Base-by-base conservation (phyloP, 1,140 invertebrate genomes). In the Medauroidea extradentata region DNA sequence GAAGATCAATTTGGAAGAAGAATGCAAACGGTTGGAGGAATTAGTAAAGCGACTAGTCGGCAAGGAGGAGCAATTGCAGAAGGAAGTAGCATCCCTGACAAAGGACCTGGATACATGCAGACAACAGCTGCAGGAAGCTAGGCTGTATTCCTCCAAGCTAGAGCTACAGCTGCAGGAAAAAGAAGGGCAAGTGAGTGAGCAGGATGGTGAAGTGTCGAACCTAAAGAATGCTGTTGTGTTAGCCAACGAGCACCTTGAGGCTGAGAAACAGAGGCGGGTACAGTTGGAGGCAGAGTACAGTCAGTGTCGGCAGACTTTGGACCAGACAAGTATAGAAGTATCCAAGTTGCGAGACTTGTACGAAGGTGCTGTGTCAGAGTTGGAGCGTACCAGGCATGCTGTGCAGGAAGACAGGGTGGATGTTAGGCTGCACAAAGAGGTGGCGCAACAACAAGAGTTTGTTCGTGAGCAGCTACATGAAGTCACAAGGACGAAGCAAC, bases 1-100 rank as follows among this genome's bases (percentile, higher is more conserved):
- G 43, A 27, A 41, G 9, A 18, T 18, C 18, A 25, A 19, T 3
- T 14, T 57, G 18, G 56, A 57, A 39, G 43, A 57, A 52, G 54
- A 56, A 7, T 56, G 54, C 48, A 57, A 24, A 49, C 19, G 18
- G 14, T 27, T 57, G 16, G 14, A 21, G 5, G 18, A 25, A 16
- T 24, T 54, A 21, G 38, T 19, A 24, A 54, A 16, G 1, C 2
- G 18, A 53, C n/a, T n/a, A n/a, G 2, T 54, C 14, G 16, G 42
- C 3, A 24, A 48, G 16, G 14, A 46, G 19, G 41, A 56, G 41
- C 9, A 27, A 25, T 27, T 56, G 16, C 1, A 48, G 3, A 21
- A n/a, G 42, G 42, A 56, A 19, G 2, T 56, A 11, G 54, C 16
- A 46, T n/a, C 18, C 1, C 18, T 48, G 54, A 21, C 25, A 18